Evolutionary conservation across 2,113 vertebrate genomes (phyloP), one percentile per base, ranked within the genome.

Genomic region (Eptatretus burgeri): DNA sequence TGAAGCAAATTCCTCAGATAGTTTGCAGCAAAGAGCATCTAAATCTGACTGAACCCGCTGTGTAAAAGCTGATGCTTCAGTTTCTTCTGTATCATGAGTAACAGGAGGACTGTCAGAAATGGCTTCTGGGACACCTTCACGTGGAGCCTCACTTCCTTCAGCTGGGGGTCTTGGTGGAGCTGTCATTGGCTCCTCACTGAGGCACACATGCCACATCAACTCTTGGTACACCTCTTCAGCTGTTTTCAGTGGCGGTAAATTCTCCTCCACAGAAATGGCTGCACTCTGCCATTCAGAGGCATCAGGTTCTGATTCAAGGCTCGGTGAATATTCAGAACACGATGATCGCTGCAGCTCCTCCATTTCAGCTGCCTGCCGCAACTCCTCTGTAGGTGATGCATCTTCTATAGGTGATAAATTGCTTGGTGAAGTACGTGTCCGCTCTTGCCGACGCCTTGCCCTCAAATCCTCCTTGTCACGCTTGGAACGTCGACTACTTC

Each of bases 391-490:
- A 56, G 82, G 80, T 62, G 83, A 86, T 2, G 76, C 76, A 66
- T 81, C 78, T 73, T 83, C 79, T 56, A 77, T 77, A 51, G 79
- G 76, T 68, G 82, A 84, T 51, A 80, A 73, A 66, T 93, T 95
- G 67, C 91, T 94, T 13, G 85, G 86, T 2, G 91, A 81, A 13
- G 88, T 86, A 71, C 87, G 89, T 62, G 74, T 74, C 66, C 77
- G 73, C 51, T 80, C 76, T 11, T 78, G 74, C 66, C 91, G 82
- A 69, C 85, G 82, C 69, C 94, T 84, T 51, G 81, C 81, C 71
- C 85, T 77, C 63, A 94, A 78, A 63, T 98, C 87, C 64, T 98
- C 91, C 73, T 95, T 95, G 68, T 93, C 87, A 70, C 85, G 93
- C 72, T 87, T 94, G 4, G 89, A 93, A 70, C 91, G 95, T 73